These are phyloP conservation scores for Acropternis orthonyx DNA, from an alignment of 2,797 vertebrate species.

Conservation along the genomic window DNA sequence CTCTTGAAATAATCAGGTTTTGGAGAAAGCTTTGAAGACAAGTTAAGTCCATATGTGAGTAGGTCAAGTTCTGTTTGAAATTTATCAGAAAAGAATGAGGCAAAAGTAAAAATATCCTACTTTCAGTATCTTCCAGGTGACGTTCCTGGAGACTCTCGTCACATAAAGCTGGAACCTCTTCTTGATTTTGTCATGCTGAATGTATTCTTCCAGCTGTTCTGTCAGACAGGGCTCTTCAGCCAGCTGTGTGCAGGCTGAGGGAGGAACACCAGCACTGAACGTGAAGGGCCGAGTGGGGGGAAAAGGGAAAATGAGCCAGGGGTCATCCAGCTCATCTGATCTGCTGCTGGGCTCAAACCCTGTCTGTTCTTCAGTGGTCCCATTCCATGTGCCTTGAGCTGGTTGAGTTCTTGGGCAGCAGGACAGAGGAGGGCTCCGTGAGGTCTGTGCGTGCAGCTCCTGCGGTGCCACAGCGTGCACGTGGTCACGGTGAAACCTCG, in stretches of 20 bases:
- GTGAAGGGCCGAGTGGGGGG: background rate
- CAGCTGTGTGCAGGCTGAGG: background rate
- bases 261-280: fast-evolving
- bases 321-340: background rate
- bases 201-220: background rate
- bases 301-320: background rate
- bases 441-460: background rate
- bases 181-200: background rate
- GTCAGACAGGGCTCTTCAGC: background rate
- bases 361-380: background rate
- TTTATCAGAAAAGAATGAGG: background rate
- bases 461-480: background rate
- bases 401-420: background rate
- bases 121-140: background rate
- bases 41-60: background rate
- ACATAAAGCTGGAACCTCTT: background rate
- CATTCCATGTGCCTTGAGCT: fast-evolving
- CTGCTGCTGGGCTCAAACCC: background rate
- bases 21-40: background rate
- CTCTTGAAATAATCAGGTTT: background rate
- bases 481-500: background rate
- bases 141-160: background rate
- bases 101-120: background rate
- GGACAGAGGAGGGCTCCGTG: background rate
- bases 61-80: background rate